Conservation (phyloP, 2,113 vertebrate species). For the Asarcornis scutulata region DNA sequence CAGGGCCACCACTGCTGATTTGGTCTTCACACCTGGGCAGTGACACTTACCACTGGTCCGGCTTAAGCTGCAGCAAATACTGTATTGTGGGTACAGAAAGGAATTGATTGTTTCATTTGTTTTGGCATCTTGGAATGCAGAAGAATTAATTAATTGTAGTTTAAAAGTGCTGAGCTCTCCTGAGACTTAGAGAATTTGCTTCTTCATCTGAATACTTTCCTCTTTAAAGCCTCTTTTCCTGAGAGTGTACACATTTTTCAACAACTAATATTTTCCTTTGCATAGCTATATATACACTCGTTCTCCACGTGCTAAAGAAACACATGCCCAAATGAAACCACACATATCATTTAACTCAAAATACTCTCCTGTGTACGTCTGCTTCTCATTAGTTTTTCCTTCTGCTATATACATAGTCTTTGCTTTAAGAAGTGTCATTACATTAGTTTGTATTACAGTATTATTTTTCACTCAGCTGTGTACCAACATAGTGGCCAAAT, state of each 20-base stretch:
- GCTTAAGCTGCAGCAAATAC: neutral
- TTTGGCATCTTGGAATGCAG: neutral
- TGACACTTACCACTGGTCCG: neutral
- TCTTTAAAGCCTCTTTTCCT: neutral
- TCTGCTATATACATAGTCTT: conserved; percentile 52
- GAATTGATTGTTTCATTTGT: neutral
- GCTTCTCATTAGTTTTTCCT: conserved; percentile 67
- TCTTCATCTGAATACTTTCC: conserved; percentile 24
- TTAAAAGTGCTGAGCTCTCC: neutral
- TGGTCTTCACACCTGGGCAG: neutral
- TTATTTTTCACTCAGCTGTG: conserved; percentile 1
- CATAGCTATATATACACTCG: conserved; percentile 8
- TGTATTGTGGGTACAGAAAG: neutral
- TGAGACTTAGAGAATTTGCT: conserved; percentile 22
- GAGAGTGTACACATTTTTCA: conserved; percentile 33
- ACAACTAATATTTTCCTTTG: conserved; percentile 50
- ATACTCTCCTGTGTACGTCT: conserved; percentile 57
- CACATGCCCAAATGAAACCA: conserved; percentile 32
- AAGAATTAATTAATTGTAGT: neutral
- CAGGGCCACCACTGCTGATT: neutral
- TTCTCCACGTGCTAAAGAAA: conserved; percentile 22
- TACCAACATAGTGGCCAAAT: neutral
- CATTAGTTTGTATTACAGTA: conserved; percentile 17
- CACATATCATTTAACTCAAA: conserved; percentile 44
- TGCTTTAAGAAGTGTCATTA: conserved; percentile 65